Base-by-base conservation (phyloP, 2,113 vertebrate species). In the Phaethornis superciliosus region DNA sequence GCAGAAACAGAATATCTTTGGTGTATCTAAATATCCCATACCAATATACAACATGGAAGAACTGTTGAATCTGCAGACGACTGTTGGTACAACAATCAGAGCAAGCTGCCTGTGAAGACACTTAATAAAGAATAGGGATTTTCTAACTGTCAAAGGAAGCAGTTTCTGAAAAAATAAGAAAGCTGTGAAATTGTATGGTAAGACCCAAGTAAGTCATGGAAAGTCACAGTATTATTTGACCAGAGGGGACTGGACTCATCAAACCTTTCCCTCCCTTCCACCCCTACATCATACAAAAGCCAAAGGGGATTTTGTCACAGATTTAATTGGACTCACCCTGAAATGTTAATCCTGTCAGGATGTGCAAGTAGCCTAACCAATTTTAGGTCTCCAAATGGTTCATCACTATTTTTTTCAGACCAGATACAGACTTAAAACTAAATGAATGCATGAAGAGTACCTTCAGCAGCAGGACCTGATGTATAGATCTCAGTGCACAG, bases 311-410 rank as follows among this genome's bases (percentile, higher is more conserved):
- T 88, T 90, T 86, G 27, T 9, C 22, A 32, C 24, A 37, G 14
- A 58, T 82, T 90, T 72, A 54, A 54, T 37, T 75, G 3, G 18
- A 5, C 24, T 94, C 4, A 20, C 17, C 23, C 56, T 83, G 52
- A 86, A 96, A 91, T 32, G 17, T 32, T 85, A 86, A 67, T 68
- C 35, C 30, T 44, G 74, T 14, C 44, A 83, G 18, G 4, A 4
- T 32, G 20, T n/a, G 44, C 20, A 46, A 24, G 33, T 88, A 9
- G 9, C 15, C 35, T 83, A 64, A 81, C 46, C 56, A 84, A 2
- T 90, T 86, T 55, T 10, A 40, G 30, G 24, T 58, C 58, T 86
- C 93, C 63, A 71, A 49, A 81, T 71, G 14, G 78, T 71, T 88
- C 60, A 54, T 15, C 32, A 58, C 35, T 62, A 26, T 65, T 68